Percentiles rank a stretch among this genome's conserved stretches.
Evolutionary conservation across 1,140 invertebrate genomes (phyloP).

Genomic region (Bombus affinis): DNA sequence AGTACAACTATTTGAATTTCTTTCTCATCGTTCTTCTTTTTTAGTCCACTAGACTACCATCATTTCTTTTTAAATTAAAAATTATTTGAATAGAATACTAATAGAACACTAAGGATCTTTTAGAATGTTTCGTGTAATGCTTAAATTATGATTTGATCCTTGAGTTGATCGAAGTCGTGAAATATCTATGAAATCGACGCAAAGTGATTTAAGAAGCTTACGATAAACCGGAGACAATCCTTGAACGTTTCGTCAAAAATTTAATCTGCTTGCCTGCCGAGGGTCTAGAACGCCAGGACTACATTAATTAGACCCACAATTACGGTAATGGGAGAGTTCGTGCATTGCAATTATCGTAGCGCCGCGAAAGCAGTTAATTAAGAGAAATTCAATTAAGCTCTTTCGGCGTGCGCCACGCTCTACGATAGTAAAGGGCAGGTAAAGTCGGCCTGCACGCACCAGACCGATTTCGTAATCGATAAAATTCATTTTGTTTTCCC

Average conservation of each 20-base stretch:
- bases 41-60: background rate
- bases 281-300: conserved; percentile 51
- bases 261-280: conserved; percentile 43
- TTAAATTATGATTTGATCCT: too few species aligned
- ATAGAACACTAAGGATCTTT: too few species aligned
- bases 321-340: conserved; percentile 71
- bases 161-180: too few species aligned
- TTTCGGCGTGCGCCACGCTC: conserved; percentile 45
- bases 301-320: conserved; percentile 70
- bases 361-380: conserved; percentile 69
- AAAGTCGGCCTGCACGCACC: conserved; percentile 6
- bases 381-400: conserved; percentile 72
- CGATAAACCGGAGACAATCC: background rate
- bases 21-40: background rate
- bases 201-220: background rate
- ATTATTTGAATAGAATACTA: too few species aligned
- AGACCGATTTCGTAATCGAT: conserved; percentile 4
- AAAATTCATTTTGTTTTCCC: background rate
- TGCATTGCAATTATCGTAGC: conserved; percentile 69
- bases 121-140: too few species aligned
- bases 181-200: too few species aligned
- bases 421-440: background rate
- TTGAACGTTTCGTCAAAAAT: conserved; percentile 56
- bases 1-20: too few species aligned
- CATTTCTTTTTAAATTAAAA: too few species aligned